A percentile compares a stretch with the other conserved stretches of the same genome.
These are phyloP conservation scores for Argyrosomus japonicus DNA, from an alignment of 2,113 vertebrate species.

Conservation along the genomic window DNA sequence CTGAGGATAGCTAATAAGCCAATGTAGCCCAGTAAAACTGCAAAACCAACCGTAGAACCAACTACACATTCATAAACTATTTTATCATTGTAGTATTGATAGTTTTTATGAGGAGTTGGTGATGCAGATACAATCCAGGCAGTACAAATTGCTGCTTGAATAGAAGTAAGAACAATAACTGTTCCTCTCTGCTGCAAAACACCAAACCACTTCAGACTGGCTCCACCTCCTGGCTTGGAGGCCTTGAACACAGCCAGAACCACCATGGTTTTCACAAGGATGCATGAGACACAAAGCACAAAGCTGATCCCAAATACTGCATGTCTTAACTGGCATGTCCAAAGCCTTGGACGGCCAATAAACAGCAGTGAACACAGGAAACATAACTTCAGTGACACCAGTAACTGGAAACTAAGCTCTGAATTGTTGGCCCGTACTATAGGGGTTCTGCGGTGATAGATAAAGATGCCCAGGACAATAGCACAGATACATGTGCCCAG, in stretches of 20 bases:
- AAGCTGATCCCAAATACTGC: slow-evolving; percentile 68
- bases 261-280: slow-evolving; percentile 65
- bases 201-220: slow-evolving; percentile 68
- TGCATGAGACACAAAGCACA: slow-evolving; percentile 62
- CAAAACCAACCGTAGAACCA: slow-evolving; percentile 75
- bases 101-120: slow-evolving; percentile 72
- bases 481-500: slow-evolving; percentile 65
- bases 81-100: slow-evolving; percentile 61
- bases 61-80: slow-evolving; percentile 79
- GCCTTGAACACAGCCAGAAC: slow-evolving; percentile 56
- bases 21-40: slow-evolving; percentile 75
- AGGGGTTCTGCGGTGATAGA: slow-evolving; percentile 69
- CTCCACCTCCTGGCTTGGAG: slow-evolving; percentile 41
- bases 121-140: slow-evolving; percentile 62
- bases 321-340: slow-evolving; percentile 65
- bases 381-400: slow-evolving; percentile 78
- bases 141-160: slow-evolving; percentile 71
- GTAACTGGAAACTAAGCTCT: slow-evolving; percentile 80
- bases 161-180: slow-evolving; percentile 61
- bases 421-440: slow-evolving; percentile 83
- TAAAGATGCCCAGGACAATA: slow-evolving; percentile 69
- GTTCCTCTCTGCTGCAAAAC: slow-evolving; percentile 71
- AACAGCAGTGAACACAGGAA: slow-evolving; percentile 83
- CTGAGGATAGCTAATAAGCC: slow-evolving; percentile 73
- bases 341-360: slow-evolving; percentile 44